Base-by-base conservation (phyloP, 1,140 invertebrate species). In the Halesus radiatus region DNA sequence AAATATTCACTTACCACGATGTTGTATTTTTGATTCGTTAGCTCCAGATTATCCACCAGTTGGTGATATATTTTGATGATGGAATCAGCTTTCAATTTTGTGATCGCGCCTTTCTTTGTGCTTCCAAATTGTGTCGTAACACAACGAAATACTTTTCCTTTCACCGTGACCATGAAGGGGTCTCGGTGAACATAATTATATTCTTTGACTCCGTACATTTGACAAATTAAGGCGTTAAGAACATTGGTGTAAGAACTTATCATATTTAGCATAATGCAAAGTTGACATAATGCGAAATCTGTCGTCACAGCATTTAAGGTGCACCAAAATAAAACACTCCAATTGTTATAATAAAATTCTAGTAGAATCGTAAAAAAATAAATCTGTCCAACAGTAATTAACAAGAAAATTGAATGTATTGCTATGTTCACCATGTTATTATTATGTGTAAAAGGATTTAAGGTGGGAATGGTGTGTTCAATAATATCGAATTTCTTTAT, bases 331-430 rank as follows among this genome's bases (percentile, higher is more conserved):
- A n/a, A n/a, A n/a, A n/a, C 7, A 7, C 5, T 18, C 1, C 0
- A 0, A 8, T 13, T n/a, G n/a, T n/a, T n/a, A n/a, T n/a, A n/a
- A n/a, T n/a, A n/a, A n/a, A n/a, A n/a, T n/a, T n/a, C n/a, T n/a
- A n/a, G n/a, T n/a, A n/a, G n/a, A n/a, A 7, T 0, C 37, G 1
- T 0, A 0, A 5, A 0, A 1, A 0, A 20, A 20, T 7, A 18
- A 0, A 1, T 1, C 10, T 45, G 8, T 45, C 8, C 37, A 8
- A 45, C 8, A 45, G 13, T 13, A 45, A 45, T 13, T 0, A 10
- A 0, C 37, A 45, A 45, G 10, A 13, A 45, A 8, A 18, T 1
- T 1, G 20, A 4, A 56, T 64, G 60, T 10, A 29, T 29, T 2
- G 23, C 5, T 4, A 3, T 15, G 23, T 64, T 64, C 4, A 64